Conservation (phyloP, 2,888 invertebrate genomes). For the Blastobasis lacticolella region DNA sequence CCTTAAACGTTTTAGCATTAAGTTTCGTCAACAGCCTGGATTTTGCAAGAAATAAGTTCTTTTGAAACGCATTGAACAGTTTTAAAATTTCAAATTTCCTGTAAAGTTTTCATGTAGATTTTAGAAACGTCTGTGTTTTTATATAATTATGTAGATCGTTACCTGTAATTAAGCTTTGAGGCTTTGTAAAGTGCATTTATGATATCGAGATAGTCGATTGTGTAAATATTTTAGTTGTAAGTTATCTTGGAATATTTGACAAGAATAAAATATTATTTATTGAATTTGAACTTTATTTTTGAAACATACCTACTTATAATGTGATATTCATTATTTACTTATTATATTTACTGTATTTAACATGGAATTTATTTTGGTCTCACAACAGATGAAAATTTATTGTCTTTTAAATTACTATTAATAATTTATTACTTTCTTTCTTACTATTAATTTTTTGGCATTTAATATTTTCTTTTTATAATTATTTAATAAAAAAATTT, state of each 20-base stretch:
- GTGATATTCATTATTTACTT: neutral
- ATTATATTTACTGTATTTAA: neutral
- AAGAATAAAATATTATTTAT: constrained; percentile 58
- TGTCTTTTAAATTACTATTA: no score
- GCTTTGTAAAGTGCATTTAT: constrained; percentile 36
- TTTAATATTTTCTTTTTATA: no score
- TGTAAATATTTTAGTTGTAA: constrained; percentile 44
- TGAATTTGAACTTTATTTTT: constrained; percentile 27
- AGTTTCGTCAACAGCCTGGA: neutral
- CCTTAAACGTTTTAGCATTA: constrained; percentile 32
- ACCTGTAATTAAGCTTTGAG: constrained; percentile 33
- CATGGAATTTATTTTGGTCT: no score
- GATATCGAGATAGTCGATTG: constrained; percentile 31
- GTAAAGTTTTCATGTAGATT: no score
- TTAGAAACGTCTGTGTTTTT: no score
- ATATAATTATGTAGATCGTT: constrained; percentile 27
- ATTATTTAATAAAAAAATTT: no score
- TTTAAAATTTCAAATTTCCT: no score
- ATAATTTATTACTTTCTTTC: no score
- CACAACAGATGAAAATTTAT: no score
- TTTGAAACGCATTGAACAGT: no score
- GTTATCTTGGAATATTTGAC: constrained; percentile 18
- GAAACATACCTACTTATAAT: constrained; percentile 10
- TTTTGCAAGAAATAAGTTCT: no score
- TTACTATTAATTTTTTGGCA: no score